These are phyloP conservation scores for Dryococelus australis DNA, from an alignment of 2,888 invertebrate species.

Conservation along the genomic window DNA sequence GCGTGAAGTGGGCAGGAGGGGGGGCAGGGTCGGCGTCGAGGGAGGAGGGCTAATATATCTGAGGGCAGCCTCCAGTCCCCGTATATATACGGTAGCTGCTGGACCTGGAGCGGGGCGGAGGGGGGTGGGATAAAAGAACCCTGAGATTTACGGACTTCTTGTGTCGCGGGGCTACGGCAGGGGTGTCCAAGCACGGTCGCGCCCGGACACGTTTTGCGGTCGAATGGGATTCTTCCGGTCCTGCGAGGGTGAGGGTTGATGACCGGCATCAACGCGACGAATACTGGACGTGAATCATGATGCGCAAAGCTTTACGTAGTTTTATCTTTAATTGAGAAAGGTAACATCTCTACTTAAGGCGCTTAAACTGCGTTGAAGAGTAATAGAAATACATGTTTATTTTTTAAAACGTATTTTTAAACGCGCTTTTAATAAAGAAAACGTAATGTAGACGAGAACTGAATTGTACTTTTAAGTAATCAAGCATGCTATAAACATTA, in stretches of 20 bases:
- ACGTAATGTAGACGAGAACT: too few species aligned
- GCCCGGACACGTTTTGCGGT: background rate
- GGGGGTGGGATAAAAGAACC: constrained; percentile 28
- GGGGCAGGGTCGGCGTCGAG: too few species aligned
- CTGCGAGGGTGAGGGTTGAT: background rate
- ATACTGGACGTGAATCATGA: background rate
- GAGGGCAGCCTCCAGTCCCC: constrained; percentile 22
- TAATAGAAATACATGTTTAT: too few species aligned
- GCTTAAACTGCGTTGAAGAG: too few species aligned
- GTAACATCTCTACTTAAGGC: too few species aligned
- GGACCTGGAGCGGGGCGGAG: background rate
- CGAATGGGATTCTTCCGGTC: background rate
- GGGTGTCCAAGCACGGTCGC: background rate
- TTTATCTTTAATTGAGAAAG: too few species aligned
- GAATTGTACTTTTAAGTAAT: too few species aligned
- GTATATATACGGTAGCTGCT: constrained; percentile 9
- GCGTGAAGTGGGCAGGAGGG: background rate
- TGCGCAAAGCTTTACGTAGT: too few species aligned
- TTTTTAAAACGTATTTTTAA: too few species aligned
- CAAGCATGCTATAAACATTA: too few species aligned
- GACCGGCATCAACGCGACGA: background rate
- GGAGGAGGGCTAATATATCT: constrained; percentile 28
- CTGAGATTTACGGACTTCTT: constrained; percentile 33
- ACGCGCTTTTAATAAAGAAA: too few species aligned
- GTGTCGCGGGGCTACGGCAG: constrained; percentile 18